Conservation (phyloP, 2,888 invertebrate species). For the Perdita meconis region DNA sequence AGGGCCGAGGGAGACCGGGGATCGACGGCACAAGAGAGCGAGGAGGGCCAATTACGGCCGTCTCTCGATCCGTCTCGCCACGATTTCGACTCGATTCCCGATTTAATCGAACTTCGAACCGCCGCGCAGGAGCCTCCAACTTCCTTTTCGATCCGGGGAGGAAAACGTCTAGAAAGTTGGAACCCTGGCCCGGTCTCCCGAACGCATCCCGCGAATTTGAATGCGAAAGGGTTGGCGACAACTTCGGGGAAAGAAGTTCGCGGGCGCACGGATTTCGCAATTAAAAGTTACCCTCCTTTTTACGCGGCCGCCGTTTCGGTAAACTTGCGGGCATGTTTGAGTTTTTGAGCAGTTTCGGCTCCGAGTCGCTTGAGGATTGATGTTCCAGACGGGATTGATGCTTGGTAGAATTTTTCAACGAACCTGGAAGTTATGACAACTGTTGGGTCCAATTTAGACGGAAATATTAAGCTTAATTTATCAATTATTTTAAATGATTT, state of each 20-base stretch:
- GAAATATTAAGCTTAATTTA: no score
- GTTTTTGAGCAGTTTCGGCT: not conserved
- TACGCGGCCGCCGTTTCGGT: not conserved
- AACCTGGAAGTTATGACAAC: no score
- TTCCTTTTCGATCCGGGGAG: conserved; percentile 11
- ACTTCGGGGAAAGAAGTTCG: conserved; percentile 19
- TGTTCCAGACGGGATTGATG: not conserved
- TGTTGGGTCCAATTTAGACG: no score
- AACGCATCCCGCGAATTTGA: conserved; percentile 38
- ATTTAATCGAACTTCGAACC: conserved; percentile 67
- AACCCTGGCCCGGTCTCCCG: not conserved
- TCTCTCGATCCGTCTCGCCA: conserved; percentile 67
- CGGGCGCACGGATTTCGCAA: conserved; percentile 27
- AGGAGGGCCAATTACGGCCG: conserved; percentile 67
- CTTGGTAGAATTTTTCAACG: not conserved
- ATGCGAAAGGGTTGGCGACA: conserved; percentile 23
- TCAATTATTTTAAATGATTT: no score
- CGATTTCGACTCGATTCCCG: conserved; percentile 70
- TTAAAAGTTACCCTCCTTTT: conserved; percentile 43
- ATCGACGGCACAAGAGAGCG: conserved; percentile 64
- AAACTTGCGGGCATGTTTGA: conserved; percentile 17
- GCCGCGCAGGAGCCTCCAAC: not conserved
- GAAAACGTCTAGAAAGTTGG: conserved; percentile 53
- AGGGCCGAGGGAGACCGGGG: conserved; percentile 49
- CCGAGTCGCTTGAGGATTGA: not conserved